These are phyloP conservation scores for Argya squamiceps DNA, from an alignment of 2,797 vertebrate genomes.

Conservation along the genomic window DNA sequence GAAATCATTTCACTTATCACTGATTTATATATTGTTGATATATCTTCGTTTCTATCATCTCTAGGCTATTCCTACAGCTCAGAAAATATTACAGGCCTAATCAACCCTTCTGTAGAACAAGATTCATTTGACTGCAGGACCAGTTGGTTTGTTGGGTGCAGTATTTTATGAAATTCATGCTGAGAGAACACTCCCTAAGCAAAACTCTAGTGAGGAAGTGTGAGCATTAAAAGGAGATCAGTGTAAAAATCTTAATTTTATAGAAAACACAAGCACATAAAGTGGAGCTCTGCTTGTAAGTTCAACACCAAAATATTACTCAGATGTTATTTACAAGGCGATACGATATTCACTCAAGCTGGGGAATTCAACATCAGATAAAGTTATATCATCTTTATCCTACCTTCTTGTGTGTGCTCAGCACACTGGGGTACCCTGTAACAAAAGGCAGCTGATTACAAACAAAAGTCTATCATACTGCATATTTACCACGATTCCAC, in stretches of 20 bases:
- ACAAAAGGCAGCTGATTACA: neutral
- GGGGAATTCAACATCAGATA: neutral
- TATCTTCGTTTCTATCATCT: neutral
- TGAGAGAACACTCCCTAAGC: neutral
- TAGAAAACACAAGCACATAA: neutral
- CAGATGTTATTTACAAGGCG: neutral
- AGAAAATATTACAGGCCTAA: neutral
- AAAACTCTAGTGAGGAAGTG: neutral
- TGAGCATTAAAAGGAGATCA: neutral
- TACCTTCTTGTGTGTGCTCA: neutral
- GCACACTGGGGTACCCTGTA: neutral
- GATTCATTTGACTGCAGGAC: neutral
- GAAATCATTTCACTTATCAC: neutral
- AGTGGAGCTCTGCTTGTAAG: neutral
- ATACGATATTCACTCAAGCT: neutral
- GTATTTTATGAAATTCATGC: neutral
- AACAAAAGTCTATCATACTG: neutral
- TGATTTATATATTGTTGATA: neutral
- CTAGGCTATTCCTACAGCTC: neutral
- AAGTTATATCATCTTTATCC: neutral
- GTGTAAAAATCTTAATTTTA: neutral
- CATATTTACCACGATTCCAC: neutral
- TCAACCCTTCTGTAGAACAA: neutral
- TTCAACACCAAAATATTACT: neutral
- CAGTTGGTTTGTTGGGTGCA: neutral